These are phyloP conservation scores for Halesus radiatus DNA, from an alignment of 1,140 invertebrate species.

Conservation along the genomic window DNA sequence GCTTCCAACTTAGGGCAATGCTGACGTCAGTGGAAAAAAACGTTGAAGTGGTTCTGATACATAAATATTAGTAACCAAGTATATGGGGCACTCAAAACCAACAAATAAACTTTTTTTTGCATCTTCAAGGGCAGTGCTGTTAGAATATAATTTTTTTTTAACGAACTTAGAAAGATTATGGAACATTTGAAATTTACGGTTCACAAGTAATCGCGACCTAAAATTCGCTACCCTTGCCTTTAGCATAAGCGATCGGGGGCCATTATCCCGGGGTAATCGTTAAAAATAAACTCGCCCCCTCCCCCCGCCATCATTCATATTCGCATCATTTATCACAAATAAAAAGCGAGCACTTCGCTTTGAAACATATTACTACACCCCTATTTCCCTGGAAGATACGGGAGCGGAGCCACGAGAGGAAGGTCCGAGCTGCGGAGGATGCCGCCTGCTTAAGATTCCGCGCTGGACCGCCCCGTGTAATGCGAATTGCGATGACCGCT, in stretches of 20 bases:
- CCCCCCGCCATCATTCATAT: slow-evolving; percentile 56
- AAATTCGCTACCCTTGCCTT: slow-evolving; percentile 38
- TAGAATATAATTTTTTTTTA: too few relatives aligned
- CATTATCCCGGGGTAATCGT: slow-evolving; percentile 53
- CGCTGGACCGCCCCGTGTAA: slow-evolving; percentile 42
- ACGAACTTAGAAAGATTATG: too few relatives aligned
- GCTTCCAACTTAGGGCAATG: too few relatives aligned
- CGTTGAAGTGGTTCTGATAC: too few relatives aligned
- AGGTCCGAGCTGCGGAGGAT: neutral
- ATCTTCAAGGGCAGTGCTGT: too few relatives aligned
- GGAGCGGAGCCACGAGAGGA: neutral
- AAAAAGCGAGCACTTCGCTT: slow-evolving; percentile 57
- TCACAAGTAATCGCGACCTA: slow-evolving; percentile 29
- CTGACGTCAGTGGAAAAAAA: too few relatives aligned
- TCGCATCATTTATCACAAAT: slow-evolving; percentile 58
- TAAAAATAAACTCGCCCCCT: slow-evolving; percentile 55
- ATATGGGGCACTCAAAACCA: too few relatives aligned
- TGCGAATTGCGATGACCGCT: slow-evolving; percentile 55
- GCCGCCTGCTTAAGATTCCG: slow-evolving; percentile 52
- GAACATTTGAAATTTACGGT: slow-evolving; percentile 36
- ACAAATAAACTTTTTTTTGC: too few relatives aligned
- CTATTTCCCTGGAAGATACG: neutral
- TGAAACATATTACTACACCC: slow-evolving; percentile 54
- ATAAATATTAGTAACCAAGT: too few relatives aligned
- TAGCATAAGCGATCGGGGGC: slow-evolving; percentile 33